These are phyloP conservation scores for Phallusia fumigata DNA, from an alignment of 23 tunicate species.

Conservation along the genomic window DNA sequence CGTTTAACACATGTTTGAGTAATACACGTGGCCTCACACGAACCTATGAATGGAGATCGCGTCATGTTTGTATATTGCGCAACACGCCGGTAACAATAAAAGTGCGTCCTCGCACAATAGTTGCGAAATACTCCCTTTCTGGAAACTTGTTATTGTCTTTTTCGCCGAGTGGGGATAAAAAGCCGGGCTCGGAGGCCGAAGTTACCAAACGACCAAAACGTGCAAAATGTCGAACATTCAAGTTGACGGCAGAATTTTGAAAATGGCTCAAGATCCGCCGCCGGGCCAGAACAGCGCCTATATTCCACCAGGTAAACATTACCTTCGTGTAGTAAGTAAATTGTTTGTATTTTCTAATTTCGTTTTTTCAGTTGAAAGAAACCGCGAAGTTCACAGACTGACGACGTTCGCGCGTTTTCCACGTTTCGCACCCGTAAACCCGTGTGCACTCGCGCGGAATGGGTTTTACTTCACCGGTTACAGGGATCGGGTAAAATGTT, in stretches of 20 bases:
- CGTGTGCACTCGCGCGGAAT: slow-evolving; percentile 22
- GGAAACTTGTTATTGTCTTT: too few relatives aligned
- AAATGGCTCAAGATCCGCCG: neutral
- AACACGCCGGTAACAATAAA: too few relatives aligned
- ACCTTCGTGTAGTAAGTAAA: neutral
- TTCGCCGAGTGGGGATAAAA: too few relatives aligned
- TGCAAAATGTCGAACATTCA: neutral
- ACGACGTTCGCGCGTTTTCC: slow-evolving; percentile 26
- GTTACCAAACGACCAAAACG: too few relatives aligned
- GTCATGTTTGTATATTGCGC: too few relatives aligned
- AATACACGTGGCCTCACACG: too few relatives aligned
- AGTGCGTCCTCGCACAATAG: too few relatives aligned
- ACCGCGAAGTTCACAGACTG: slow-evolving; percentile 34
- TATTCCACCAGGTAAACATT: slow-evolving; percentile 18
- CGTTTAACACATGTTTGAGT: too few relatives aligned
- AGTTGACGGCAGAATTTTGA: slow-evolving; percentile 23
- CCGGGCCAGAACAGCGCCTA: slow-evolving; percentile 23
- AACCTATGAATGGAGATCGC: too few relatives aligned
- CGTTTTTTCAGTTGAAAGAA: slow-evolving; percentile 6
- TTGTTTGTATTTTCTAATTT: neutral
- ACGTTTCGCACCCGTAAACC: slow-evolving; percentile 19
- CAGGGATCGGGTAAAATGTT: slow-evolving; percentile 48
- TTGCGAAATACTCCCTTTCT: too few relatives aligned
- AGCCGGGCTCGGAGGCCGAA: too few relatives aligned
- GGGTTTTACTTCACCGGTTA: slow-evolving; percentile 52